Evolutionary conservation across 2,888 invertebrate species (phyloP), one percentile per base, ranked within the genome.

Genomic region (Epistrophe eligans): DNA sequence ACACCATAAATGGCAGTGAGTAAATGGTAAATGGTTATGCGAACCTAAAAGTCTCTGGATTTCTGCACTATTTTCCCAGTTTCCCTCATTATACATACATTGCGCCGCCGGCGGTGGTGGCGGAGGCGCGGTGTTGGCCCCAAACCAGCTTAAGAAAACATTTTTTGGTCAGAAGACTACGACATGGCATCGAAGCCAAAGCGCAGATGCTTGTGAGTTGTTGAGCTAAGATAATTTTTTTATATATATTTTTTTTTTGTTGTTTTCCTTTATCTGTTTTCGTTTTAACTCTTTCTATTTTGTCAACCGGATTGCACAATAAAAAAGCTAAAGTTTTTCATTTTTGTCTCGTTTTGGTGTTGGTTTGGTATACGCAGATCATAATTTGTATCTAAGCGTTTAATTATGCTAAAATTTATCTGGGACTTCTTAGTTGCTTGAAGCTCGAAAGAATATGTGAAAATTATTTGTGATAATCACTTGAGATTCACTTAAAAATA

Each of bases 161-260:
- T 13, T 52, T 77, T 77, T 79, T 74, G 58, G 77, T 67, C 77
- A 85, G 81, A 81, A 77, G 60, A 73, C 81, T 24, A 60, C 70
- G 77, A 74, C 62, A 79, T 82, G 85, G 85, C 77, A 84, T 48
- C 80, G 67, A 50, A 81, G 81, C 72, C 72, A 52, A 55, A 48
- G 62, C 52, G 64, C 43, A 72, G 64, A 81, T 73, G 64, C 71
- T 79, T 77, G 64, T 74, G 58, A 70, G 64, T 64, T 45, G 64
- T 64, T 45, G 24, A 40, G 38, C 24, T 24, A 24, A 70, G 72
- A 67, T 70, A 64, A 13, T 57, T 73, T 38, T 60, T 48, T 0
- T 17, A 48, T 11, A 35, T 15, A 35, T 24, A 19, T 70, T 32
- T 73, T 38, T 15, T 17, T 19, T 60, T 32, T 67, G 11, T 76